Evolutionary conservation across 2,797 vertebrate species (phyloP).

Genomic region (Lagorchestes hirsutus): DNA sequence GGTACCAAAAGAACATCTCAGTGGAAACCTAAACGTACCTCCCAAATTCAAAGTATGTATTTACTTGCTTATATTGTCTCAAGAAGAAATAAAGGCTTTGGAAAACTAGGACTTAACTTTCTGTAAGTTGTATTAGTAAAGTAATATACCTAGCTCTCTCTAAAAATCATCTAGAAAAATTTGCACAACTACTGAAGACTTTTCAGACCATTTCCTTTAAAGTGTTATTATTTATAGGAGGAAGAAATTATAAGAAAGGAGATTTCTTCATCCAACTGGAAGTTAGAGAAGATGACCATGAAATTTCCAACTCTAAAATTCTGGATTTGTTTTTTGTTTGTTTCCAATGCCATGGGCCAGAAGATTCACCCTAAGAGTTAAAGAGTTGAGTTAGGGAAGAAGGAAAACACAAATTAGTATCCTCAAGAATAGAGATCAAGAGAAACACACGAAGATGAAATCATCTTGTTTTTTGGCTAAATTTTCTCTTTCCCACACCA

Average conservation of each 20-base stretch:
- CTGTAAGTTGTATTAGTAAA: not conserved
- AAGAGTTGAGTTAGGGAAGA: not conserved
- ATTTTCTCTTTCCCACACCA: not conserved
- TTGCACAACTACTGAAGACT: not conserved
- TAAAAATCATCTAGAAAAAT: not conserved
- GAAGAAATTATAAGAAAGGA: not conserved
- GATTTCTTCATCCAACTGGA: not conserved
- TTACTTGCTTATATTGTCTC: conserved; percentile 46
- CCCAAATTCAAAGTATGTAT: conserved; percentile 28
- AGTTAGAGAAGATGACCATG: not conserved
- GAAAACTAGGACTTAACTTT: conserved; percentile 12
- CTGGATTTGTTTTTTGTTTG: not conserved
- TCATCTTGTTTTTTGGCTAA: not conserved
- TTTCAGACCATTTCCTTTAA: not conserved
- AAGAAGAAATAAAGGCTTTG: conserved; percentile 59
- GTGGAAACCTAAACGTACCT: conserved; percentile 25
- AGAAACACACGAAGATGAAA: not conserved
- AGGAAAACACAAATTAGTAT: not conserved
- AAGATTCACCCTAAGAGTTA: not conserved
- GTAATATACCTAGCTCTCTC: not conserved
- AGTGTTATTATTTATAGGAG: not conserved
- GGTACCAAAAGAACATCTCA: conserved; percentile 34
- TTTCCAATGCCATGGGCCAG: not conserved
- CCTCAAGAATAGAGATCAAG: not conserved
- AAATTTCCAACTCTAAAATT: not conserved